Evolutionary conservation across 2,888 invertebrate species (phyloP).

Genomic region (Dasysyrphus albostriatus): DNA sequence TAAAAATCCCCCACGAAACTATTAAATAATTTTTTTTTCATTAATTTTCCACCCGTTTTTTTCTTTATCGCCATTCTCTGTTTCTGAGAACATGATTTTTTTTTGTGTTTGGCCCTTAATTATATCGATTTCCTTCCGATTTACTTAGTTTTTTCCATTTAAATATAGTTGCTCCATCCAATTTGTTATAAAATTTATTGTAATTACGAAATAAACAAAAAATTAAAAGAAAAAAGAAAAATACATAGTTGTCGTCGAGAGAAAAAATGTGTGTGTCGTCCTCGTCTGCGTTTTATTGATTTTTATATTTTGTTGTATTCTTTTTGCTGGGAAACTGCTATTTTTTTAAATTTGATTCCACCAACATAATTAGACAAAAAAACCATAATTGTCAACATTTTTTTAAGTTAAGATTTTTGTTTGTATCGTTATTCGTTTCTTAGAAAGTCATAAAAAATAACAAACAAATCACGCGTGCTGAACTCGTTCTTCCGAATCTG

Average conservation of each 20-base stretch:
- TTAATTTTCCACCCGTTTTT: slow-evolving; percentile 33
- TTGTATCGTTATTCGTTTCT: slow-evolving; percentile 13
- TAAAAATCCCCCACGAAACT: slow-evolving; percentile 26
- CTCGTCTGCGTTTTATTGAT: slow-evolving; percentile 74
- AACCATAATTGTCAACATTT: slow-evolving; percentile 18
- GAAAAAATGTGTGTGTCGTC: slow-evolving; percentile 67
- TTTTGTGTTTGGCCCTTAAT: slow-evolving; percentile 26
- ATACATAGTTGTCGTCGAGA: slow-evolving; percentile 23
- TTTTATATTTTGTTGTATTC: slow-evolving; percentile 55
- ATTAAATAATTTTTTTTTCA: slow-evolving; percentile 4
- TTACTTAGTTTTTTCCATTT: slow-evolving; percentile 40
- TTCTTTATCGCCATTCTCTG: slow-evolving; percentile 18
- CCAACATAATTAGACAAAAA: slow-evolving; percentile 1
- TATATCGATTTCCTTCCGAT: slow-evolving; percentile 46
- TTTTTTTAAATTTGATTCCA: slow-evolving; percentile 9
- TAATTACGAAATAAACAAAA: slow-evolving; percentile 13
- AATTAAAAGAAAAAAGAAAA: slow-evolving; percentile 26
- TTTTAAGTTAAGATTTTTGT: slow-evolving; percentile 17
- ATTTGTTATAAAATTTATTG: slow-evolving; percentile 17
- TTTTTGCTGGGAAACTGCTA: slow-evolving; percentile 59
- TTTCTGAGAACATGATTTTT: slow-evolving; percentile 41
- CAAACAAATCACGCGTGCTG: slow-evolving; percentile 33
- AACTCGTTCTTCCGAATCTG: slow-evolving; percentile 22
- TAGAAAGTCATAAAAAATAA: slow-evolving; percentile 23
- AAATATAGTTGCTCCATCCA: slow-evolving; percentile 54